A percentile compares a stretch with the other conserved stretches of the same genome.
phyloP scores from a whole-genome alignment of 2,888 invertebrate genomes.

The Apamea anceps region DNA sequence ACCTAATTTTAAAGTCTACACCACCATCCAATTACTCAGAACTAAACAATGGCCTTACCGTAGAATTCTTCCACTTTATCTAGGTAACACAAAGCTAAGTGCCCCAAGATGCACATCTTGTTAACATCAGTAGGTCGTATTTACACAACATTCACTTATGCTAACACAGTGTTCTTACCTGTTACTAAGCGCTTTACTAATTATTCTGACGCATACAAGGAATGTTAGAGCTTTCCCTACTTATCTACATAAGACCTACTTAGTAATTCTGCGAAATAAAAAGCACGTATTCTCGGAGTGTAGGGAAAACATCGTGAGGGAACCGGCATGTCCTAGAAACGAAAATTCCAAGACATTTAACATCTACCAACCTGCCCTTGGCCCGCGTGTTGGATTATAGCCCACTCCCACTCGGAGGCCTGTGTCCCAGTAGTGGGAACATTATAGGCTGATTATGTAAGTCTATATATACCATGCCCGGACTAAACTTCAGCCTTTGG shows the following conservation, averaged over 20 bases:
- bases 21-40: constrained; percentile 3
- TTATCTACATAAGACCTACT: constrained; percentile 44
- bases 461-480: too few relatives aligned
- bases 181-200: constrained; percentile 61
- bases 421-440: too few relatives aligned
- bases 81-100: constrained; percentile 52
- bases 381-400: not conserved
- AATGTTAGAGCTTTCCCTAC: constrained; percentile 50
- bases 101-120: constrained; percentile 60
- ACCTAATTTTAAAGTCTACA: not conserved
- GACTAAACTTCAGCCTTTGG: too few relatives aligned
- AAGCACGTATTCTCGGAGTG: not conserved
- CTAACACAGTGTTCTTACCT: constrained; percentile 53
- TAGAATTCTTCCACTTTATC: constrained; percentile 28
- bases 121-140: constrained; percentile 61
- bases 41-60: constrained; percentile 15
- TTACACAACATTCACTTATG: constrained; percentile 65
- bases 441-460: too few relatives aligned
- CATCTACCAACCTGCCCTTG: not conserved
- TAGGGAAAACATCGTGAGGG: not conserved
- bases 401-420: not conserved
- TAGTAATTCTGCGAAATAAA: constrained; percentile 40
- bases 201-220: constrained; percentile 55
- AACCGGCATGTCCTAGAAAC: not conserved
- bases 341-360: not conserved